Conservation (phyloP, 1,140 invertebrate genomes). For the Choristoneura fumiferana region DNA sequence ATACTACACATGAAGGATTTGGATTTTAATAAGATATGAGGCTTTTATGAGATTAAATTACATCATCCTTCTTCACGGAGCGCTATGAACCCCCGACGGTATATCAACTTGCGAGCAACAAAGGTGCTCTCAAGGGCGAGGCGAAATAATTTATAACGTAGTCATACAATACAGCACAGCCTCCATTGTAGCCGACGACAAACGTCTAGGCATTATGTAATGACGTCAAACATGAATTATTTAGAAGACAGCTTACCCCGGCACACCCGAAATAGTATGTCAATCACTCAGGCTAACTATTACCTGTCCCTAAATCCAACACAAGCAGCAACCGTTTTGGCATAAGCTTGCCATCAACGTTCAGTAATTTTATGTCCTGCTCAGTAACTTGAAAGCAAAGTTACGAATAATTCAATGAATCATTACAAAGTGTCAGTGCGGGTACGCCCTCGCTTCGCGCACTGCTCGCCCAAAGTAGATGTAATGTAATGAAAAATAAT, state of each 20-base stretch:
- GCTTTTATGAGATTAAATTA: conserved; percentile 4
- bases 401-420: too few species aligned
- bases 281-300: conserved; percentile 10
- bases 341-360: too few species aligned
- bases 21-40: neutral
- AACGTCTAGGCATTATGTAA: conserved; percentile 7
- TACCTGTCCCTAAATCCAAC: too few species aligned
- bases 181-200: neutral
- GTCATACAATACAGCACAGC: conserved; percentile 1
- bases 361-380: too few species aligned
- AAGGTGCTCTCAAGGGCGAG: conserved; percentile 2
- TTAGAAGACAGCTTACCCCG: neutral
- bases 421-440: neutral
- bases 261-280: neutral
- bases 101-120: conserved; percentile 5
- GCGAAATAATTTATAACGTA: neutral
- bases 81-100: neutral
- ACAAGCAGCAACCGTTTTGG: neutral
- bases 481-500: conserved; percentile 11
- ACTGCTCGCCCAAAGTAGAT: neutral
- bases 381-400: too few species aligned
- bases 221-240: conserved; percentile 16
- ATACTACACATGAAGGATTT: neutral
- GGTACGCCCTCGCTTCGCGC: neutral
- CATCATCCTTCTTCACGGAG: neutral